phyloP scores from a whole-genome alignment of 2,888 invertebrate genomes.

The Pseudococcus longispinus region DNA sequence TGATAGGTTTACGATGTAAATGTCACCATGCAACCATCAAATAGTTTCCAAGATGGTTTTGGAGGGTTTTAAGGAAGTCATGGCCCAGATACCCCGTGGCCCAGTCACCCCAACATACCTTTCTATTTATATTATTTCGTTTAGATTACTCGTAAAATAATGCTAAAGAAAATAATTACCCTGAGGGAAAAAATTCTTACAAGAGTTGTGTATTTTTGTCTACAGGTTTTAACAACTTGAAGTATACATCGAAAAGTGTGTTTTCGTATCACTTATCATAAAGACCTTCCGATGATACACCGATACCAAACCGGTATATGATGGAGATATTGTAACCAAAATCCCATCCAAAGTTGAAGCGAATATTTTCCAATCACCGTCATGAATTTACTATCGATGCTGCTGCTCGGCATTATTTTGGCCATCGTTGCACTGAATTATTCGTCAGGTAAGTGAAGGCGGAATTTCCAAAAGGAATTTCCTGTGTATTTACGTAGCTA shows the following conservation, averaged over 20 bases:
- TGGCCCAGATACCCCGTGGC: too few species aligned
- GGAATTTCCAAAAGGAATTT: not conserved
- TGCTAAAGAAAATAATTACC: not conserved
- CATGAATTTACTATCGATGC: constrained; percentile 21
- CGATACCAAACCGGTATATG: not conserved
- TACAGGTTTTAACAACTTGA: constrained; percentile 9
- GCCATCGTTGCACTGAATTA: constrained; percentile 2
- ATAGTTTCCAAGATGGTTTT: too few species aligned
- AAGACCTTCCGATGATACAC: not conserved
- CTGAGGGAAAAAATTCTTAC: not conserved
- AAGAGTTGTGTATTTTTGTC: not conserved
- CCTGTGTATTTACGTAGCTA: not conserved
- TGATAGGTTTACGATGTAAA: too few species aligned
- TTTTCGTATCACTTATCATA: not conserved
- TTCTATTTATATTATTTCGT: too few species aligned
- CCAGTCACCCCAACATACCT: too few species aligned
- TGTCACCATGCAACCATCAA: too few species aligned
- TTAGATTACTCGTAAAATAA: too few species aligned
- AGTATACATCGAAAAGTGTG: not conserved
- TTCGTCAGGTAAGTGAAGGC: constrained; percentile 2
- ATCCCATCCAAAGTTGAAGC: not conserved
- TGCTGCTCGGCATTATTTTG: constrained; percentile 24
- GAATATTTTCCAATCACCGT: not conserved
- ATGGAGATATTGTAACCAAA: constrained; percentile 14
- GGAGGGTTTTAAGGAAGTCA: too few species aligned